A percentile compares a stretch with the other conserved stretches of the same genome.
phyloP scores from a whole-genome alignment of 2,888 invertebrate species.

The Synergus gifuensis region DNA sequence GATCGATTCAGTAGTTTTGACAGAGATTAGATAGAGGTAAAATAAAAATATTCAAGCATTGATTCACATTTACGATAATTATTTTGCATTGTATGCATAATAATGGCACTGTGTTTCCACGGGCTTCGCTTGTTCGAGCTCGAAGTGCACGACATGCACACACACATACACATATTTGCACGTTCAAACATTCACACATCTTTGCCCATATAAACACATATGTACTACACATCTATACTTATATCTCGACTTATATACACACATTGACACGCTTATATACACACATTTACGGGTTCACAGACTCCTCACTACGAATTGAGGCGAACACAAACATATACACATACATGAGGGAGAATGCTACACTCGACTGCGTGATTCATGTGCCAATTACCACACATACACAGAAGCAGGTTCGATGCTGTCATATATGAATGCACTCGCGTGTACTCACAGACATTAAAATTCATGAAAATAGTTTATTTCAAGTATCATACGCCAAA shows the following conservation, averaged over 20 bases:
- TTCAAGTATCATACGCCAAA: neutral
- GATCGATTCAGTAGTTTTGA: neutral
- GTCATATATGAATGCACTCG: constrained; percentile 40
- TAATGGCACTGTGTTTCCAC: constrained; percentile 58
- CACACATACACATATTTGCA: neutral
- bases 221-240: too few relatives aligned
- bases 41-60: constrained; percentile 48
- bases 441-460: neutral
- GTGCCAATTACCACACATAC: constrained; percentile 71
- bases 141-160: constrained; percentile 27
- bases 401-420: constrained; percentile 55
- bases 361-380: constrained; percentile 71
- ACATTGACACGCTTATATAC: neutral
- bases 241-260: too few relatives aligned
- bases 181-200: neutral
- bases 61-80: constrained; percentile 65
- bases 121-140: constrained; percentile 43
- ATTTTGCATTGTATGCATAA: constrained; percentile 69
- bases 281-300: constrained; percentile 40
- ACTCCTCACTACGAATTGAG: constrained; percentile 43
- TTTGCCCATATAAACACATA: constrained; percentile 28
- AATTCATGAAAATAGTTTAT: constrained; percentile 14
- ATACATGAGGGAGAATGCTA: constrained; percentile 56
- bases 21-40: constrained; percentile 6
- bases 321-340: constrained; percentile 44